Conservation (phyloP, 1,140 invertebrate genomes). For the Drosophila lacertosa region DNA sequence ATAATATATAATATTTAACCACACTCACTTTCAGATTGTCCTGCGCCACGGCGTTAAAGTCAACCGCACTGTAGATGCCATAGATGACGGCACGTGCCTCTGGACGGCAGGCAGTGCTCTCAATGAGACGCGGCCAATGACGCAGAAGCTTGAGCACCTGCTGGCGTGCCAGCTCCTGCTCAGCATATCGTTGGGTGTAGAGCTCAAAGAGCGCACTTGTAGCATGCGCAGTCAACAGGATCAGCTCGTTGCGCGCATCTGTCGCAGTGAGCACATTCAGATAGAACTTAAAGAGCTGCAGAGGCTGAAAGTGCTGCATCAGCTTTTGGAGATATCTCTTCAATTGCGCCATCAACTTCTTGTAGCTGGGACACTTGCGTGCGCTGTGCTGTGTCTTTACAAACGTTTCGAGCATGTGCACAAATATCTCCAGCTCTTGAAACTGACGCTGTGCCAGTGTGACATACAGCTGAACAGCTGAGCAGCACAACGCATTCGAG, state of each 20-base stretch:
- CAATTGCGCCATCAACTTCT: conserved; percentile 25
- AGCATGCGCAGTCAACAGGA: conserved; percentile 45
- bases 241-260: conserved; percentile 37
- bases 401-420: conserved; percentile 58
- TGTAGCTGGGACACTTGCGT: conserved; percentile 10
- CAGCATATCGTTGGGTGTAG: conserved; percentile 27
- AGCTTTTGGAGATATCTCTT: conserved; percentile 31
- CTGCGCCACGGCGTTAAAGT: conserved; percentile 29
- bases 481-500: neutral
- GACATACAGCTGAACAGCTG: conserved; percentile 54
- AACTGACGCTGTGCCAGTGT: conserved; percentile 44
- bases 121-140: conserved; percentile 35
- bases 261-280: conserved; percentile 3
- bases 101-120: neutral
- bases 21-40: conserved; percentile 24
- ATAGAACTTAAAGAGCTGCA: conserved; percentile 41
- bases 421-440: conserved; percentile 30
- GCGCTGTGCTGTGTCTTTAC: conserved; percentile 18
- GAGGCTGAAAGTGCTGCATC: conserved; percentile 18
- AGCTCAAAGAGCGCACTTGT: conserved; percentile 41
- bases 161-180: neutral
- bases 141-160: conserved; percentile 41
- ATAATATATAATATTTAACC: no score
- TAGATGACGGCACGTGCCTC: conserved; percentile 37
- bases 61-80: conserved; percentile 40